Conservation (phyloP, 1,140 invertebrate species). For the Platyura marginata region DNA sequence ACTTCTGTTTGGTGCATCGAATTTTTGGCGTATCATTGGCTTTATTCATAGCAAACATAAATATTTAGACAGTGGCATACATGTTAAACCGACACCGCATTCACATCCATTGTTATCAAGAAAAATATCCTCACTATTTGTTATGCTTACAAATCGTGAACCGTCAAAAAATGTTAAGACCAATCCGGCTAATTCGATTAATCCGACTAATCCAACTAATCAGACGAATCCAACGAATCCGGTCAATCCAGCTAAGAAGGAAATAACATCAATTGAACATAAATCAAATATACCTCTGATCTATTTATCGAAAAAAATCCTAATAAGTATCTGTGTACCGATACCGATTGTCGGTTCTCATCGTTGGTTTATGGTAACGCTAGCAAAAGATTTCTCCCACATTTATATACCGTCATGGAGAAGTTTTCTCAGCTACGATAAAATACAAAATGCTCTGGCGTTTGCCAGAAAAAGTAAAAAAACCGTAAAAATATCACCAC, state of each 20-base stretch:
- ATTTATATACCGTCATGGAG: conserved; percentile 18
- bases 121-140: conserved; percentile 17
- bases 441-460: conserved; percentile 4
- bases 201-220: neutral
- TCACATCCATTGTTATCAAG: conserved; percentile 17
- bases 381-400: conserved; percentile 20
- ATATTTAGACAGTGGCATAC: conserved; percentile 9
- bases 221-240: neutral
- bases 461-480: conserved; percentile 13
- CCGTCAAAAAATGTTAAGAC: neutral
- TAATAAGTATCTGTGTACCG: conserved; percentile 13
- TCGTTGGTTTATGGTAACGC: conserved; percentile 18
- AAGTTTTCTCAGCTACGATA: conserved; percentile 4
- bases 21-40: conserved; percentile 2
- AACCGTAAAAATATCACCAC: conserved; percentile 16
- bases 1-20: neutral
- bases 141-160: neutral
- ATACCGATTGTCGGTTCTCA: conserved; percentile 10
- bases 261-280: neutral
- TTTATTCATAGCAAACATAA: conserved; percentile 1
- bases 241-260: neutral
- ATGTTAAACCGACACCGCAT: conserved; percentile 17
- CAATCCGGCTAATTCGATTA: neutral
- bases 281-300: neutral
- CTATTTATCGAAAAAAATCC: neutral